A percentile compares a stretch with the other conserved stretches of the same genome.
phyloP scores from a whole-genome alignment of 2,113 vertebrate genomes.

The Pungitius pungitius region DNA sequence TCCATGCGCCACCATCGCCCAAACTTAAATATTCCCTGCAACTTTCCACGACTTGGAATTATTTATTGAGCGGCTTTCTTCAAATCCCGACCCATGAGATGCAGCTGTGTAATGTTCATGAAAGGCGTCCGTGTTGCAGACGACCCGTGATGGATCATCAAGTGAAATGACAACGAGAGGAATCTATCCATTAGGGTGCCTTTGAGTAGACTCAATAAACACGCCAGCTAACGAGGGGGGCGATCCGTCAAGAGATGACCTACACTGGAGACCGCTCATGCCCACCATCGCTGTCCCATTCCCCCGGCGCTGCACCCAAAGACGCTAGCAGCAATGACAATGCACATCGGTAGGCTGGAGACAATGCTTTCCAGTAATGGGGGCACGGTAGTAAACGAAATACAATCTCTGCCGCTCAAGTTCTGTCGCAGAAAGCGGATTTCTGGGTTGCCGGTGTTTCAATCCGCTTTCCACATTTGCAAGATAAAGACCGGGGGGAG shows the following conservation, averaged over 20 bases:
- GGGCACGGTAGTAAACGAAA: background rate
- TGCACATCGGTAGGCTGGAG: background rate
- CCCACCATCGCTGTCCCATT: background rate
- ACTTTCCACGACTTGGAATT: constrained; percentile 17
- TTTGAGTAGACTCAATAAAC: constrained; percentile 70
- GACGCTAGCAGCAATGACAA: background rate
- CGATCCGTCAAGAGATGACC: constrained; percentile 41
- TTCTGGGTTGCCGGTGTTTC: background rate
- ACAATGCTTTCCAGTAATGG: background rate
- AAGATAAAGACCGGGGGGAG: background rate
- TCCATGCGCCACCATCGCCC: too few species aligned
- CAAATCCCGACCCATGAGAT: too few species aligned
- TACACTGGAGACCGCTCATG: constrained; percentile 36
- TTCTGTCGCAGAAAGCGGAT: background rate
- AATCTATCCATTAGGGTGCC: constrained; percentile 65
- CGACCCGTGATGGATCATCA: constrained; percentile 17
- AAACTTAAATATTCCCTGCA: constrained; percentile 40
- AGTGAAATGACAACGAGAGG: constrained; percentile 65
- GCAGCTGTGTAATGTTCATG: constrained; percentile 8
- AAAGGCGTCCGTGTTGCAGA: background rate
- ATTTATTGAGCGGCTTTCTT: background rate
- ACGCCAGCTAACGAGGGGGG: constrained; percentile 69
- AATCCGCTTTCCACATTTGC: background rate
- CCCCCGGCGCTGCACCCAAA: constrained; percentile 25
- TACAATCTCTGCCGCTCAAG: background rate